Base-by-base conservation (phyloP, 1,140 invertebrate species). In the Plutomurus gul region DNA sequence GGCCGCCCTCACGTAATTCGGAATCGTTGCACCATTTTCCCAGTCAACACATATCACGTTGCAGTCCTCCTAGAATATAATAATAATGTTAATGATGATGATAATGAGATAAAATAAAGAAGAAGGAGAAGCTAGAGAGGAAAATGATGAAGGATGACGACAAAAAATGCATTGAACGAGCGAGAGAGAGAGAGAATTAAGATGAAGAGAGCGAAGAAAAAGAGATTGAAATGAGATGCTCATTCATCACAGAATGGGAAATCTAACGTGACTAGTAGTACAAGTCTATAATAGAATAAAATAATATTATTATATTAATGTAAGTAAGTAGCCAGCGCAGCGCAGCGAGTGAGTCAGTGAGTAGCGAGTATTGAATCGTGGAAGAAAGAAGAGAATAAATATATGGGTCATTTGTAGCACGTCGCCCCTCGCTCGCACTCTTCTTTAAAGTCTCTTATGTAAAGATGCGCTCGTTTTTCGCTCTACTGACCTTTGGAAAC, bases 41-140 rank as follows among this genome's bases (percentile, higher is more conserved):
- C 96, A 98, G 85, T 98, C 95, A 4, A 99, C 95, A 84, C 95
- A 95, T 30, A 99, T 93, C 0, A 96, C 92, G 85, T 96, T 96
- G 81, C 92, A 92, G 84, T 95, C 92, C 87, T 93, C 93, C 94
- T 95, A 86, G 13, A 87, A 86, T 78, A 36, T 30, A 79, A 39
- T 6, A 4, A 8, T 22, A 39, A 46, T 56, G 27, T 25, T 39
- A 43, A 33, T 30, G 8, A 49, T 73, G 43, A 33, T 33, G 30
- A 3, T 13, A 43, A 13, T 43, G n/a, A 43, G 39, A 43, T 13
- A 13, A 43, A 43, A 3, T 43, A 76, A 47, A 36, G 30, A 74
- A 30, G 43, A 75, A 77, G 5, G 56, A 13, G 37, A 47, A 47
- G 16, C 4, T 49, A 40, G 11, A 13, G 1, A 10, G 10, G 13